Conservation (phyloP, 2,797 vertebrate species). For the Manis crassicaudata region DNA sequence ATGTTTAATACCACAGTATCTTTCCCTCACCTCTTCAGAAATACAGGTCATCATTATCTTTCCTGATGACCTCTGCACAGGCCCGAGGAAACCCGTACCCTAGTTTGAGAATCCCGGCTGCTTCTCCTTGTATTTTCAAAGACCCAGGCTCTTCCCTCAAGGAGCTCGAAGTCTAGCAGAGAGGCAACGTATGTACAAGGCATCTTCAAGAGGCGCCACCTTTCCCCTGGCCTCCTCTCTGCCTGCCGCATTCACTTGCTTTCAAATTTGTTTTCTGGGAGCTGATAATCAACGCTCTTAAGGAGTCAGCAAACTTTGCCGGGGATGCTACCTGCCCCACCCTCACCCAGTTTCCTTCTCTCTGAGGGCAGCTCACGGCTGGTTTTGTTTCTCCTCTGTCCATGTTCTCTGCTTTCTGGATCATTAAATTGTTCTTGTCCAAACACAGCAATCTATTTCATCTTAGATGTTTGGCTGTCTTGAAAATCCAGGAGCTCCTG, state of each 20-base stretch:
- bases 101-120: not conserved
- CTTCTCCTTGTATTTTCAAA: not conserved
- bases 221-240: not conserved
- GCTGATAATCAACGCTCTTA: not conserved
- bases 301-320: not conserved
- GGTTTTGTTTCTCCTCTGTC: not conserved
- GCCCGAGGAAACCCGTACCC: not conserved
- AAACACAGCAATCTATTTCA: conserved; percentile 41
- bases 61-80: not conserved
- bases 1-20: not conserved
- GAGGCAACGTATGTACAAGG: not conserved
- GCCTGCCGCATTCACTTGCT: not conserved
- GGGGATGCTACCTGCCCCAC: not conserved
- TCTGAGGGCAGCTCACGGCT: not conserved
- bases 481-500: conserved; percentile 53
- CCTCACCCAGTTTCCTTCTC: conserved; percentile 19
- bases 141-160: not conserved
- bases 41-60: not conserved
- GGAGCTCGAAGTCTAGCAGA: not conserved
- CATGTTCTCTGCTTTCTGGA: conserved; percentile 59
- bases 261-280: not conserved
- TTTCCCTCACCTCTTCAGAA: not conserved
- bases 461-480: conserved; percentile 47
- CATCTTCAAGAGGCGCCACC: not conserved
- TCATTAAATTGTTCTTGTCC: conserved; percentile 57